Evolutionary conservation across 2,888 invertebrate genomes (phyloP).

Genomic region (Crematogaster levior): DNA sequence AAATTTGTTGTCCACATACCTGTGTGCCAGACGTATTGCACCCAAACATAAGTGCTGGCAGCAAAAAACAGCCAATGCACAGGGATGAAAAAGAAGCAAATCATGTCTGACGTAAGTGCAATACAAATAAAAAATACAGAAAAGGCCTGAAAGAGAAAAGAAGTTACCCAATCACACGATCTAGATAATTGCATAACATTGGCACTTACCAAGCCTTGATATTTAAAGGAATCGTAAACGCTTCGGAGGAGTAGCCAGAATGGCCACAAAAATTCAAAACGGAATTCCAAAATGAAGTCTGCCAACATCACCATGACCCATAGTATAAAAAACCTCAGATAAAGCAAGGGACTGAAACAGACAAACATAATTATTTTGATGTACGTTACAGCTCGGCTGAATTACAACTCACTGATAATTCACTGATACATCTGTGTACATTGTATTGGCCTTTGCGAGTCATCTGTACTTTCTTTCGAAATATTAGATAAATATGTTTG

Average conservation of each 20-base stretch:
- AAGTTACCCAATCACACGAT: neutral
- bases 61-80: slow-evolving; percentile 99
- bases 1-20: slow-evolving; percentile 87
- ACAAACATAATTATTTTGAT: slow-evolving; percentile 65
- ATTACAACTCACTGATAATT: neutral
- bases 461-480: neutral
- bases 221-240: slow-evolving; percentile 98
- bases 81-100: slow-evolving; percentile 99
- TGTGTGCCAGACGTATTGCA: slow-evolving; percentile 99
- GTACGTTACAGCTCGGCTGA: neutral
- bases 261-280: slow-evolving; percentile 99
- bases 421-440: neutral
- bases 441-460: neutral
- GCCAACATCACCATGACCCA: slow-evolving; percentile 98
- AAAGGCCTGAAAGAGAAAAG: slow-evolving; percentile 92
- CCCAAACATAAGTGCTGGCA: slow-evolving; percentile 99
- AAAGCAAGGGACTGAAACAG: slow-evolving; percentile 95
- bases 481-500: neutral
- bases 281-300: slow-evolving; percentile 98
- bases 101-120: slow-evolving; percentile 98
- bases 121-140: slow-evolving; percentile 99
- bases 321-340: slow-evolving; percentile 97
- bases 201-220: slow-evolving; percentile 96
- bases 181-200: neutral
- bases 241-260: slow-evolving; percentile 98